phyloP scores from a whole-genome alignment of 1,140 invertebrate species.

The Xylocopa sonorina region DNA sequence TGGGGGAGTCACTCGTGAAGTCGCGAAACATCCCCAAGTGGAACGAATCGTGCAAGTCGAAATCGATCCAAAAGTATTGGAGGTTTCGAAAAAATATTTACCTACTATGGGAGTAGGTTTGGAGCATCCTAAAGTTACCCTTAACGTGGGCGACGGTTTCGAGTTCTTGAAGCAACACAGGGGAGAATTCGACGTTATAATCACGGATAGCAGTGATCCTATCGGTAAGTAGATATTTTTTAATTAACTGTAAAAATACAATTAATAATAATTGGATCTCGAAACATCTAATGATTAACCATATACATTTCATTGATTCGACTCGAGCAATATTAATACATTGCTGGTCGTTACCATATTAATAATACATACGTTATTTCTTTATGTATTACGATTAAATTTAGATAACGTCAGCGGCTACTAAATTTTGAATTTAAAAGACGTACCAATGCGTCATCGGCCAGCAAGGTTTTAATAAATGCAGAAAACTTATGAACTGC shows the following conservation, averaged over 20 bases:
- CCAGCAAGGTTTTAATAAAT: too few relatives aligned
- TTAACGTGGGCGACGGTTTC: conserved; percentile 96
- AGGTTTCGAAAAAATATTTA: conserved; percentile 94
- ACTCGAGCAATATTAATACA: too few relatives aligned
- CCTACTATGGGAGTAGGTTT: conserved; percentile 96
- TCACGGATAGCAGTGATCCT: conserved; percentile 99
- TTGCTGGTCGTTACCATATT: too few relatives aligned
- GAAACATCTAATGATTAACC: too few relatives aligned
- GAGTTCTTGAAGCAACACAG: conserved; percentile 95
- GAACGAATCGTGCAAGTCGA: conserved; percentile 93
- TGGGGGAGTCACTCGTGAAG: conserved; percentile 97
- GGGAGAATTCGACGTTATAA: conserved; percentile 97
- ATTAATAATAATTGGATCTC: too few relatives aligned
- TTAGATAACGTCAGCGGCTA: too few relatives aligned
- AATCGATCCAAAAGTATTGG: conserved; percentile 96
- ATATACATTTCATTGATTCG: too few relatives aligned
- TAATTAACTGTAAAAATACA: too few relatives aligned
- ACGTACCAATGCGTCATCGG: too few relatives aligned
- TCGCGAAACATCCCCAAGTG: conserved; percentile 95
- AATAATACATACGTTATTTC: too few relatives aligned
- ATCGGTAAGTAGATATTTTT: conserved; percentile 84
- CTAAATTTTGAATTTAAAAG: too few relatives aligned
- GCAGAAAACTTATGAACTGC: neutral
- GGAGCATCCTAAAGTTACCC: conserved; percentile 89
- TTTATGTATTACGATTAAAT: too few relatives aligned